A percentile compares a stretch with the other conserved stretches of the same genome.
phyloP scores from a whole-genome alignment of 2,888 invertebrate genomes.

The Shargacucullia verbasci region DNA sequence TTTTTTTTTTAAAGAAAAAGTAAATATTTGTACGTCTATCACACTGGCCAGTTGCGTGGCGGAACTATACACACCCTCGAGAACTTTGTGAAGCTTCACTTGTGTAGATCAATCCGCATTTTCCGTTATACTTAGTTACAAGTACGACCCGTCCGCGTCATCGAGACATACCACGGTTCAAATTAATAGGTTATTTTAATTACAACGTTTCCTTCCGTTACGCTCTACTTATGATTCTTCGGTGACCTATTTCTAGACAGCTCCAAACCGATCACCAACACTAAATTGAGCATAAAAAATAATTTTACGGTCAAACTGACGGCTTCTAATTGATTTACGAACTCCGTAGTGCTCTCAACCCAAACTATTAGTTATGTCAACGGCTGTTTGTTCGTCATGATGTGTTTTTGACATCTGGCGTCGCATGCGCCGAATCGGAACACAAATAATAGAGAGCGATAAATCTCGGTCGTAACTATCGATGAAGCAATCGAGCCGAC shows the following conservation, averaged over 20 bases:
- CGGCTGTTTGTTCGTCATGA: constrained; percentile 46
- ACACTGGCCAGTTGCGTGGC: too few species aligned
- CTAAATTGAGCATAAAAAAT: constrained; percentile 52
- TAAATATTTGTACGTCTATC: too few species aligned
- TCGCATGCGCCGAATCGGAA: constrained; percentile 58
- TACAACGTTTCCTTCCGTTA: constrained; percentile 67
- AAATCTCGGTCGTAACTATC: constrained; percentile 59
- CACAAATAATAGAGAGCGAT: constrained; percentile 57
- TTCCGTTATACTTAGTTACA: too few species aligned
- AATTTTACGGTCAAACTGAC: constrained; percentile 58
- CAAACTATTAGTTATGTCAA: constrained; percentile 50
- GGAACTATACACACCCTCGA: too few species aligned
- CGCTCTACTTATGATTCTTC: constrained; percentile 64
- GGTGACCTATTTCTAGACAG: constrained; percentile 68
- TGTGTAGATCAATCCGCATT: too few species aligned
- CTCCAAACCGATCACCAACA: constrained; percentile 49
- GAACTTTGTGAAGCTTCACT: too few species aligned
- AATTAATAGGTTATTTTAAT: constrained; percentile 6
- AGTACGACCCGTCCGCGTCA: too few species aligned
- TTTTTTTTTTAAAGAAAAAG: too few species aligned
- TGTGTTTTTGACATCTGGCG: constrained; percentile 66
- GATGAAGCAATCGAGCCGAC: constrained; percentile 54
- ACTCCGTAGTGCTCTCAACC: constrained; percentile 47
- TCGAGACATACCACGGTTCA: too few species aligned
- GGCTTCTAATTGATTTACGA: constrained; percentile 67